Percentiles rank a stretch among this genome's conserved stretches.
Conservation (phyloP, 2,797 vertebrate genomes). For the Chromobotia macracanthus region DNA sequence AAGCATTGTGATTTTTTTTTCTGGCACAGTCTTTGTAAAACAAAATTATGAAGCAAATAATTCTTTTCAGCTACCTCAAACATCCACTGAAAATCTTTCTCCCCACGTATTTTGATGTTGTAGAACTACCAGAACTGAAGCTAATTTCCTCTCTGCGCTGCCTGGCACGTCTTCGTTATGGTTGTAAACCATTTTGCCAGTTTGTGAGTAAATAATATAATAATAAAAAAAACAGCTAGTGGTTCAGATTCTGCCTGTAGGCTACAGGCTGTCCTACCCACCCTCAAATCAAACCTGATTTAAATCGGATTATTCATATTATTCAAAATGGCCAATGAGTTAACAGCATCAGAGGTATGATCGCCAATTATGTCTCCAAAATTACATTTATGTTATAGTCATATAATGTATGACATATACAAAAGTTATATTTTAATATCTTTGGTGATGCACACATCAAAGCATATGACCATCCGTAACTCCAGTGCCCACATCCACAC, state of each 20-base stretch:
- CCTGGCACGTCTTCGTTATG: constrained; percentile 1
- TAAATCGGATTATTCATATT: too few species aligned
- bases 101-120: neutral
- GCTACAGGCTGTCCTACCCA: too few species aligned
- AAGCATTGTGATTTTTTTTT: neutral
- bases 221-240: neutral
- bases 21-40: neutral
- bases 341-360: too few species aligned
- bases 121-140: neutral
- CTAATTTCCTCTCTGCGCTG: neutral
- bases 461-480: too few species aligned
- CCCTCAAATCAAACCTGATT: too few species aligned
- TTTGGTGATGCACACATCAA: too few species aligned
- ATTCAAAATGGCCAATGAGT: too few species aligned
- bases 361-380: too few species aligned
- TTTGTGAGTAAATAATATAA: neutral
- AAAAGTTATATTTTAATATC: too few species aligned
- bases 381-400: too few species aligned
- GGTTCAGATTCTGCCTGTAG: neutral
- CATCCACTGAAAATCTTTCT: neutral
- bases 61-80: neutral
- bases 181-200: neutral
- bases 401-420: too few species aligned
- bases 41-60: neutral
- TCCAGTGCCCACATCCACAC: neutral